Conservation (phyloP, 2,888 invertebrate genomes). For the Lysandra bellargus region DNA sequence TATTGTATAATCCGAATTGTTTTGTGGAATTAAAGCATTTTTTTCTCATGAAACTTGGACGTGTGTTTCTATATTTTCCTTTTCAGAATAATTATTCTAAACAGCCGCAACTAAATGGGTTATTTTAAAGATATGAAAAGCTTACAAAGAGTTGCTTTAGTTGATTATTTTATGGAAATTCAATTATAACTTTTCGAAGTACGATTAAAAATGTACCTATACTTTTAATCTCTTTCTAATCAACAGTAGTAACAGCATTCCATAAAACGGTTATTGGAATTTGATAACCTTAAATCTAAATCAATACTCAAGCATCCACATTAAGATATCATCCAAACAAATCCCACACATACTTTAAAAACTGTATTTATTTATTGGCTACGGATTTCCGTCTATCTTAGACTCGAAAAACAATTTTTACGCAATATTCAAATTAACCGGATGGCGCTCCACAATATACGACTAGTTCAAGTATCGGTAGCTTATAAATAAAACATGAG, state of each 20-base stretch:
- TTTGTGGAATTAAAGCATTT: background rate
- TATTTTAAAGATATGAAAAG: background rate
- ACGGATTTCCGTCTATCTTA: slow-evolving; percentile 56
- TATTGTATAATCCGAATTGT: background rate
- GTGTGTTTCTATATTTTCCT: background rate
- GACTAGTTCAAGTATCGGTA: slow-evolving; percentile 35
- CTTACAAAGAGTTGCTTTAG: background rate
- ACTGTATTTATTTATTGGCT: slow-evolving; percentile 49
- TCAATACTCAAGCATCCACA: slow-evolving; percentile 6
- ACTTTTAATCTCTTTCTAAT: background rate
- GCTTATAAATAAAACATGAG: slow-evolving; percentile 31
- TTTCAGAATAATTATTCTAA: background rate
- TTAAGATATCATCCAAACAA: slow-evolving; percentile 29
- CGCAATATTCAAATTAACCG: slow-evolving; percentile 53
- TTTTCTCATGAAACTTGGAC: background rate
- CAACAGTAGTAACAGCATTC: slow-evolving; percentile 10
- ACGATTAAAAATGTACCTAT: background rate
- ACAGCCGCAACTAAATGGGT: background rate
- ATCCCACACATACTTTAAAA: slow-evolving; percentile 36
- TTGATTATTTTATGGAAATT: background rate
- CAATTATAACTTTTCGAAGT: background rate
- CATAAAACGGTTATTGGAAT: slow-evolving; percentile 10
- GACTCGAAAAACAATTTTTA: slow-evolving; percentile 38
- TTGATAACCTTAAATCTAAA: background rate
- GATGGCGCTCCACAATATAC: slow-evolving; percentile 50